Base-by-base conservation (phyloP, 2,797 vertebrate genomes). In the Anguilla pacifica region DNA sequence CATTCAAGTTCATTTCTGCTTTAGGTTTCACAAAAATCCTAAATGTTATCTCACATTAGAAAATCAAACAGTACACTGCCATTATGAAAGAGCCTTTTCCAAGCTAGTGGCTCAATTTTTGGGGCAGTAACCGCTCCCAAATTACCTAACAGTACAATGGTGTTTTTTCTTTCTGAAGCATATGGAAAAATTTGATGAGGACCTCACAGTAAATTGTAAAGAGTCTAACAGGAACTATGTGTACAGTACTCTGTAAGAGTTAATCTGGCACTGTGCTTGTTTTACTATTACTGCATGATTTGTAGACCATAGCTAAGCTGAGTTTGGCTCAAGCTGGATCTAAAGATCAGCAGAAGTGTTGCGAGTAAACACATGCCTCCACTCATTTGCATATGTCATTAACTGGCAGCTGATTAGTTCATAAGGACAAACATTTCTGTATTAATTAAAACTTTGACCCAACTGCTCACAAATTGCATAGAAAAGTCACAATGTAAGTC, bases 401-500 rank as follows among this genome's bases (percentile, higher is more conserved):
- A 81, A 46, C 15, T 81, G 77, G 22, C 43, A 49, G 2, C 77
- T 25, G 77, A 81, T 81, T 81, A 10, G 43, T 49, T 81, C 4
- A 81, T 49, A 9, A 43, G 43, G 19, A 81, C 39, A 81, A 81
- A 46, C 39, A 81, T 46, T 49, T 49, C 17, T 49, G 77, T 25
- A 81, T 81, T 49, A 81, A 81, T 81, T 49, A 46, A 25, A 81
- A 46, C 39, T 49, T 81, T 81, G 39, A 49, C 39, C 77, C 43
- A 81, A 46, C 39, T n/a, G 7, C 39, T 81, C 77, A 49, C 39
- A 25, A 81, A 81, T 49, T 9, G 19, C 77, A 46, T 9, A 49
- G 43, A 81, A 22, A 77, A 49, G 22, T 43, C 17, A 19, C 43
- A 22, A 25, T 81, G 1, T 39, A 39, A 39, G 72, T 10, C 67